Evolutionary conservation across 2,888 invertebrate species (phyloP), one percentile per base, ranked within the genome.

Genomic region (Pseudoips prasinana): DNA sequence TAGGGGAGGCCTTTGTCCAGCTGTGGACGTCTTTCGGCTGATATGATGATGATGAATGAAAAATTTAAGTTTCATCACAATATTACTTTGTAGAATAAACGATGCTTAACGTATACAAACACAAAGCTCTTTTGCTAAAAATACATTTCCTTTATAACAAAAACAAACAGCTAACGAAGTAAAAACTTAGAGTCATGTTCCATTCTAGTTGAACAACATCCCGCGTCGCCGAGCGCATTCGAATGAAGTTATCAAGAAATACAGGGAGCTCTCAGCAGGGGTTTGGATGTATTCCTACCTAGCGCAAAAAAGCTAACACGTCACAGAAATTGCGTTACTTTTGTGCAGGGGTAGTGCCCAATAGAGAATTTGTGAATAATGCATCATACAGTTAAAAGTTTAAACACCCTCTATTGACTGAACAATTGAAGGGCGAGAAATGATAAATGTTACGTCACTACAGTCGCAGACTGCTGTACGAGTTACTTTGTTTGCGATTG

Each of bases 211-310:
- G 43, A 64, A 66, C 46, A 31, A 53, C 73, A 46, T 78, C 72
- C 79, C 39, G 36, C 46, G n/a, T n/a, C 51, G 42, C 48, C 25
- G 14, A 44, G 50, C 54, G 58, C 51, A 63, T 71, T 76, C 57
- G 71, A 85, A 87, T 88, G 81, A 84, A 87, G 88, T 87, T 88
- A 87, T 87, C 86, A 84, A 84, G 78, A 64, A 68, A 64, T 68
- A 65, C 60, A 60, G 69, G 72, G 76, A 64, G 23, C 24, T 25
- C 62, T 22, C 79, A 43, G 64, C 69, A 61, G 79, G 81, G 78
- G 58, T 51, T 52, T 36, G n/a, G 2, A 20, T 7, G 20, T 20
- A 18, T 6, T 6, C 18, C 6, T 18, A n/a, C 7, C n/a, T 29
- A 30, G 19, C 24, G 22, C 57, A 86, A 86, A 86, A 86, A 82